A percentile compares a stretch with the other conserved stretches of the same genome.
Evolutionary conservation across 2,113 vertebrate species (phyloP).

Genomic region (Archocentrus centrarchus): DNA sequence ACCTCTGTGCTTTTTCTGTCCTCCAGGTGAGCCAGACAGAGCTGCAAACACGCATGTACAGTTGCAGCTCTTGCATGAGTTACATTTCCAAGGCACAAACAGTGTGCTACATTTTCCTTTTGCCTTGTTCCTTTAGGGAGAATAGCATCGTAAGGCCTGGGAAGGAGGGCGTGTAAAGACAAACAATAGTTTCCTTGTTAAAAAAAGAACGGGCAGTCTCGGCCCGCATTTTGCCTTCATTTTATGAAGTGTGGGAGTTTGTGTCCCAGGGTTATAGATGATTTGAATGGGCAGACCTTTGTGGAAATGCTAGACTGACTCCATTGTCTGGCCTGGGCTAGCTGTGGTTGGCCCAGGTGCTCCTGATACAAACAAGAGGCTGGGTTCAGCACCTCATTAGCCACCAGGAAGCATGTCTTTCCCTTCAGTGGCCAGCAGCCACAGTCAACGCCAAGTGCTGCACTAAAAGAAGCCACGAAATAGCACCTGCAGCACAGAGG

Average conservation of each 20-base stretch:
- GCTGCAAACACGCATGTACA: not conserved
- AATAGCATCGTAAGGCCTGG: conserved; percentile 47
- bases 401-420: conserved; percentile 54
- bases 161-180: conserved; percentile 46
- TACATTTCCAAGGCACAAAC: conserved; percentile 46
- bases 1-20: not conserved
- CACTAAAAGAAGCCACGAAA: conserved; percentile 35
- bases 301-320: conserved; percentile 59
- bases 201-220: conserved; percentile 55
- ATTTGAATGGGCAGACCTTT: conserved; percentile 67
- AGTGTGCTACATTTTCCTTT: conserved; percentile 24
- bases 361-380: conserved; percentile 64
- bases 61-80: conserved; percentile 16
- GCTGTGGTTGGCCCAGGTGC: conserved; percentile 68
- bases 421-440: conserved; percentile 45
- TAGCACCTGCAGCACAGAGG: conserved; percentile 57
- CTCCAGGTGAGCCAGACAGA: conserved; percentile 37
- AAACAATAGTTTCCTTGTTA: conserved; percentile 79
- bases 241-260: conserved; percentile 78
- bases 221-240: conserved; percentile 62
- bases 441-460: conserved; percentile 24
- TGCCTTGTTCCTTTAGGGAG: conserved; percentile 40
- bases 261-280: conserved; percentile 64
- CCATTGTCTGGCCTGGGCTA: conserved; percentile 59
- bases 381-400: conserved; percentile 70